Percentiles rank a stretch among this genome's conserved stretches.
Evolutionary conservation across 2,113 vertebrate species (phyloP).

Genomic region (Platichthys flesus): DNA sequence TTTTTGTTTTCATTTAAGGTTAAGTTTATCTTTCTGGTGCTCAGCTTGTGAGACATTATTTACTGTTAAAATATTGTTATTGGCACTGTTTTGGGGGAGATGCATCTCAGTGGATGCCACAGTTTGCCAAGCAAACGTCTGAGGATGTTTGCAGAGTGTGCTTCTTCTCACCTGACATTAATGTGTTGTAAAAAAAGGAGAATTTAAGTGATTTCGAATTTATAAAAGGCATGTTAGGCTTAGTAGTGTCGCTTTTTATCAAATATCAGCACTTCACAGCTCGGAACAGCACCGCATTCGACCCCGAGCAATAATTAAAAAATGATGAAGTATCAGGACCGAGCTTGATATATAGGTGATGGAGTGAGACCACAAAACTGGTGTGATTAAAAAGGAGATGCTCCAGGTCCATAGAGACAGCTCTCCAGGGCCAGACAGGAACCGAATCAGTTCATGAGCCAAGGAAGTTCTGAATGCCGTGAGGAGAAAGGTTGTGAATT

Average conservation of each 20-base stretch:
- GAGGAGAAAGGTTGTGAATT: slow-evolving; percentile 27
- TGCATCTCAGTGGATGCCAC: neutral
- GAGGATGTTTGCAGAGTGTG: neutral
- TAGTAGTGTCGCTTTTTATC: neutral
- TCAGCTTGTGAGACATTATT: slow-evolving; percentile 20
- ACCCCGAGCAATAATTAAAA: too few species aligned
- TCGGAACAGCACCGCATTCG: too few species aligned
- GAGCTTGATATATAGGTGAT: slow-evolving; percentile 18
- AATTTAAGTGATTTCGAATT: neutral
- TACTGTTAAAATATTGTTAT: slow-evolving; percentile 31
- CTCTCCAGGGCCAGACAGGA: neutral
- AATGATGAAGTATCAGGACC: slow-evolving; percentile 1
- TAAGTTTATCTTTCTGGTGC: neutral
- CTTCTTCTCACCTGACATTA: neutral
- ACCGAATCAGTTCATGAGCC: slow-evolving; percentile 1
- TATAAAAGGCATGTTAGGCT: too few species aligned
- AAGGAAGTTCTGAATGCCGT: slow-evolving; percentile 18
- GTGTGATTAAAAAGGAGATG: slow-evolving; percentile 21
- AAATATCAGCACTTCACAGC: slow-evolving; percentile 1
- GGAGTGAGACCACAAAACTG: slow-evolving; percentile 22
- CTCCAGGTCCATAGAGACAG: slow-evolving; percentile 25
- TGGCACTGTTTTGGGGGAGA: slow-evolving; percentile 11
- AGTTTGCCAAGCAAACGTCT: too few species aligned
- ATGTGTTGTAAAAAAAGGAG: neutral
- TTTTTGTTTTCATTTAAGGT: neutral